These are phyloP conservation scores for Melieria picta DNA, from an alignment of 2,888 invertebrate species.

Conservation along the genomic window DNA sequence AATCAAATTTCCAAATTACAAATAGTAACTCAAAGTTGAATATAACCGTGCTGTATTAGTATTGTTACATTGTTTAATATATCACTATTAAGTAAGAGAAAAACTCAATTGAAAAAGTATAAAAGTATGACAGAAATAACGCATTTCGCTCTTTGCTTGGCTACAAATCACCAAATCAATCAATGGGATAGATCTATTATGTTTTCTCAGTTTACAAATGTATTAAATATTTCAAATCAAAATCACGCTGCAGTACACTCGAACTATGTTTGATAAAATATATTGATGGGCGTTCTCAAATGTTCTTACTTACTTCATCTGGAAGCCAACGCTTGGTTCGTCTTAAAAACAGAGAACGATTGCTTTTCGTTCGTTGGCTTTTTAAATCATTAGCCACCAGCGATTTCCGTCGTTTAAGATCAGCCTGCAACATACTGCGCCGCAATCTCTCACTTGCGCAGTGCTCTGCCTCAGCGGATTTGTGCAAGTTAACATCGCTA, in stretches of 20 bases:
- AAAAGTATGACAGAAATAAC: too few relatives aligned
- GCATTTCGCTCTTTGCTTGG: too few relatives aligned
- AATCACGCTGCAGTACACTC: neutral
- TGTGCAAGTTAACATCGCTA: slow-evolving; percentile 75
- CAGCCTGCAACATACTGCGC: slow-evolving; percentile 52
- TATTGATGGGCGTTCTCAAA: neutral
- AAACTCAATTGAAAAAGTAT: too few relatives aligned
- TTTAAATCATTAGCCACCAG: slow-evolving; percentile 2
- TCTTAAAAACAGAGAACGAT: slow-evolving; percentile 35
- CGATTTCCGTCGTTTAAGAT: slow-evolving; percentile 50
- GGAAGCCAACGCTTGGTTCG: slow-evolving; percentile 74
- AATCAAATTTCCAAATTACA: neutral
- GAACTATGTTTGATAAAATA: neutral
- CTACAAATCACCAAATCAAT: too few relatives aligned
- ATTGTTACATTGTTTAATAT: too few relatives aligned
- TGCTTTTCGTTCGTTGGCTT: slow-evolving; percentile 1
- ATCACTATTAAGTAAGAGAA: too few relatives aligned
- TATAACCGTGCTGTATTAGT: too few relatives aligned
- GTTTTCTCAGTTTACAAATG: too few relatives aligned
- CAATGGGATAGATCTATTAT: too few relatives aligned
- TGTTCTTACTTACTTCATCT: slow-evolving; percentile 68
- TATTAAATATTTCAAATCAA: neutral
- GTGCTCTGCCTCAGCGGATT: slow-evolving; percentile 59
- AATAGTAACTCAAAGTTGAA: too few relatives aligned
- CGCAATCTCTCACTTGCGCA: slow-evolving; percentile 65